Percentiles rank a stretch among this genome's conserved stretches.
phyloP scores from a whole-genome alignment of 2,797 vertebrate genomes.

The Schizothorax lantsangensis region DNA sequence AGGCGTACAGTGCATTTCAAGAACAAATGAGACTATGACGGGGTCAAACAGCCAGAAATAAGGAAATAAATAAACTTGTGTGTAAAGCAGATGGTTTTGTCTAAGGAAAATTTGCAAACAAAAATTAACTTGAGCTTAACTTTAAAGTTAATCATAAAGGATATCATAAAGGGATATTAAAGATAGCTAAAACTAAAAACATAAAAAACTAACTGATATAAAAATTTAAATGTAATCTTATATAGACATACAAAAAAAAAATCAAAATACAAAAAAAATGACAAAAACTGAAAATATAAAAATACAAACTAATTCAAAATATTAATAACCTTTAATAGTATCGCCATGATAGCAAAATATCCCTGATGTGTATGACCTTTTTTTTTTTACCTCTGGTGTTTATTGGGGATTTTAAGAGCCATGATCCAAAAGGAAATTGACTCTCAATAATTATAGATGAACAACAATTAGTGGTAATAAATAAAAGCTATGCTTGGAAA shows the following conservation, averaged over 20 bases:
- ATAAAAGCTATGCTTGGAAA: background rate
- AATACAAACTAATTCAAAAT: background rate
- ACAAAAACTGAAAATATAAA: background rate
- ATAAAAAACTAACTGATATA: too few relatives aligned
- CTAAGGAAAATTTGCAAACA: background rate
- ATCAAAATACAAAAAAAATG: background rate
- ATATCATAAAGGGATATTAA: too few relatives aligned
- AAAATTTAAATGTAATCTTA: background rate
- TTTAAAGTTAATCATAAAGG: background rate
- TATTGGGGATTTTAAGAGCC: background rate
- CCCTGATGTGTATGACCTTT: too few relatives aligned
- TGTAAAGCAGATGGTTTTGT: background rate
- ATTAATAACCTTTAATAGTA: too few relatives aligned
- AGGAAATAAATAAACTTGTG: too few relatives aligned
- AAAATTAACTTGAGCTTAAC: background rate
- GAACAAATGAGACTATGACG: background rate
- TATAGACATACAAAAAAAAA: background rate
- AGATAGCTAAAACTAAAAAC: too few relatives aligned
- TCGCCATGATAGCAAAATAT: too few relatives aligned
- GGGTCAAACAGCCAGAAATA: background rate
- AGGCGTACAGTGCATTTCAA: background rate
- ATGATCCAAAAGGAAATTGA: background rate
- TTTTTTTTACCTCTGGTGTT: background rate
- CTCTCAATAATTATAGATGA: background rate
- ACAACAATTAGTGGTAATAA: background rate